Percentiles rank a stretch among this genome's conserved stretches.
These are phyloP conservation scores for Tetraneura akinire DNA, from an alignment of 1,140 invertebrate genomes.

Conservation along the genomic window DNA sequence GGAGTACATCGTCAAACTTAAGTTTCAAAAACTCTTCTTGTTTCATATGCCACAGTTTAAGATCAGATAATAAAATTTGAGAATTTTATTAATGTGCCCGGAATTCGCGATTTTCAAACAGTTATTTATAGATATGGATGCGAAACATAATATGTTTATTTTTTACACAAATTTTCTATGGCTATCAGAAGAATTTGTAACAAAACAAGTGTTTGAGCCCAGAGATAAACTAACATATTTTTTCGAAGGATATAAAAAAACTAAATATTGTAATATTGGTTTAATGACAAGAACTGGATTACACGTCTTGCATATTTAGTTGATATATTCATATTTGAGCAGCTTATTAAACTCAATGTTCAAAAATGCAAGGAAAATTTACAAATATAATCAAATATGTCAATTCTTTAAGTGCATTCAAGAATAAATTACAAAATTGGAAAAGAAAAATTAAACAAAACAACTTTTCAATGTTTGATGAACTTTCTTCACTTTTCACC, in stretches of 20 bases:
- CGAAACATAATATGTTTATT: neutral
- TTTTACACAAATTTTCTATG: neutral
- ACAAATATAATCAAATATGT: slow-evolving; percentile 7
- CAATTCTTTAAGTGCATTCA: neutral
- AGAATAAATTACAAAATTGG: neutral
- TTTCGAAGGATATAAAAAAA: neutral
- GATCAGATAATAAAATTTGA: neutral
- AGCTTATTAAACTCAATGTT: neutral
- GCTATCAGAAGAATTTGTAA: neutral
- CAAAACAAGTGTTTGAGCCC: neutral
- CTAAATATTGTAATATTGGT: neutral
- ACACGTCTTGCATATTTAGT: neutral
- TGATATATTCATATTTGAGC: neutral
- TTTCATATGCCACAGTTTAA: neutral
- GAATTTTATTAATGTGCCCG: neutral
- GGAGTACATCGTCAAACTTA: neutral
- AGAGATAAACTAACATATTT: neutral
- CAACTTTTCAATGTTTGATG: neutral
- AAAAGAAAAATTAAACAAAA: neutral
- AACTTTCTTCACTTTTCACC: neutral
- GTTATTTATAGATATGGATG: neutral
- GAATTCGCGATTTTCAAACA: neutral
- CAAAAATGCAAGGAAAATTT: neutral
- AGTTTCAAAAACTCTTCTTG: neutral
- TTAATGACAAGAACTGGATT: neutral